Base-by-base conservation (phyloP, 2,888 invertebrate genomes). In the Epistrophella euchroma region DNA sequence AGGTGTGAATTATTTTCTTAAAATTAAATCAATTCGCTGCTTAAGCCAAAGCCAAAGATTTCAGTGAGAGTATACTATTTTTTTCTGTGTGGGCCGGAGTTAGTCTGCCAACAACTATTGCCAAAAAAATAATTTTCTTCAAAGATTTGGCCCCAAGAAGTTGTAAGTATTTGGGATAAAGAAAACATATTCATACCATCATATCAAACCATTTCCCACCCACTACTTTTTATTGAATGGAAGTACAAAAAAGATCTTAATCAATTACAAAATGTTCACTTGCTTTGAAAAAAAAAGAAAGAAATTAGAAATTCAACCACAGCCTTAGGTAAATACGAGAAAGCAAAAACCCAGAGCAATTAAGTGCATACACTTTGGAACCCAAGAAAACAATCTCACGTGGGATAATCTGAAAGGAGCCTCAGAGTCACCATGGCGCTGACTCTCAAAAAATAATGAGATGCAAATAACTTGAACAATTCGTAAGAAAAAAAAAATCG, bases 381-480 rank as follows among this genome's bases (percentile, higher is more conserved):
- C 81, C 85, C 62, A 73, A 81, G 72, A 80, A 72, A 85, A 80
- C 85, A 73, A 81, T 81, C 85, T 85, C 68, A 56, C 73, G 81
- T 85, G 85, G 76, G 73, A 75, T 85, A 85, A 85, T 85, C 81
- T 56, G 85, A 75, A 76, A 77, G 68, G 81, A 75, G 71, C 71
- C 70, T 47, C n/a, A 40, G 22, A 64, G 60, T 73, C 50, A 62
- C 52, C 73, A 78, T 47, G 58, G 25, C n/a, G 22, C 64, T 68
- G 62, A n/a, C 64, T 68, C 72, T 85, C 25, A 68, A 70, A 56
- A 77, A 73, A 73, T 81, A 85, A 85, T 80, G 81, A 80, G 85
- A 85, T 81, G 85, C 85, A 85, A 85, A 81, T 76, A 81, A 81
- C 81, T 76, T 85, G 81, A 81, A 76, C 70, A 85, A 85, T 76